Conservation (phyloP, 2,888 invertebrate species). For the Anoplius nigerrimus region DNA sequence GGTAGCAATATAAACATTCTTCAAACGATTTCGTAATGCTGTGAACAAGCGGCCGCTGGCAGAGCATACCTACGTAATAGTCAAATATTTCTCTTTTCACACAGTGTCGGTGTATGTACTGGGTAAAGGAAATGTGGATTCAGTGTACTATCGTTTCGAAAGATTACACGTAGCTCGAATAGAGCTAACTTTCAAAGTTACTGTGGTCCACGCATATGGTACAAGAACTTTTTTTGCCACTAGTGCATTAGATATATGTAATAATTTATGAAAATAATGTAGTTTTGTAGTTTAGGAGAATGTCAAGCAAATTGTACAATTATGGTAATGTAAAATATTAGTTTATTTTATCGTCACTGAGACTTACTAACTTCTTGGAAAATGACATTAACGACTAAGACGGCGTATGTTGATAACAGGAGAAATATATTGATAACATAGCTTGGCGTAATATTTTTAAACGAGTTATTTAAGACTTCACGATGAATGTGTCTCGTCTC, state of each 20-base stretch:
- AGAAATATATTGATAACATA: slow-evolving; percentile 38
- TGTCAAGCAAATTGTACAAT: slow-evolving; percentile 53
- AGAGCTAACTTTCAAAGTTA: slow-evolving; percentile 35
- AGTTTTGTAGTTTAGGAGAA: slow-evolving; percentile 58
- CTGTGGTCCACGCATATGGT: slow-evolving; percentile 48
- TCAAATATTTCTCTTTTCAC: slow-evolving; percentile 65
- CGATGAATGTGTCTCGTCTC: slow-evolving; percentile 25
- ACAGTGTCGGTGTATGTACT: slow-evolving; percentile 55
- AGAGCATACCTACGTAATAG: slow-evolving; percentile 65
- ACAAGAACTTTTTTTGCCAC: slow-evolving; percentile 57
- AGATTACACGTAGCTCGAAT: slow-evolving; percentile 41
- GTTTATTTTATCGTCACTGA: slow-evolving; percentile 47
- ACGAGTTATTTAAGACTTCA: slow-evolving; percentile 48
- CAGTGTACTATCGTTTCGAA: slow-evolving; percentile 45
- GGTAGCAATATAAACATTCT: slow-evolving; percentile 70
- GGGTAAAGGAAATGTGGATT: slow-evolving; percentile 36
- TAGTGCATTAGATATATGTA: slow-evolving; percentile 64
- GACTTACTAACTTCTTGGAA: slow-evolving; percentile 31
- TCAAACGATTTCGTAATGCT: slow-evolving; percentile 72
- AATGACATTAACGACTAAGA: slow-evolving; percentile 33
- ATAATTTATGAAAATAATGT: slow-evolving; percentile 66
- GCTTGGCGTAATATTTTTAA: slow-evolving; percentile 55
- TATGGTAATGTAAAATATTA: slow-evolving; percentile 55
- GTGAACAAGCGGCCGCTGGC: slow-evolving; percentile 38
- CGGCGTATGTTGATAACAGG: slow-evolving; percentile 32